phyloP scores from a whole-genome alignment of 2,888 invertebrate species.

The Tortricodes alternella region DNA sequence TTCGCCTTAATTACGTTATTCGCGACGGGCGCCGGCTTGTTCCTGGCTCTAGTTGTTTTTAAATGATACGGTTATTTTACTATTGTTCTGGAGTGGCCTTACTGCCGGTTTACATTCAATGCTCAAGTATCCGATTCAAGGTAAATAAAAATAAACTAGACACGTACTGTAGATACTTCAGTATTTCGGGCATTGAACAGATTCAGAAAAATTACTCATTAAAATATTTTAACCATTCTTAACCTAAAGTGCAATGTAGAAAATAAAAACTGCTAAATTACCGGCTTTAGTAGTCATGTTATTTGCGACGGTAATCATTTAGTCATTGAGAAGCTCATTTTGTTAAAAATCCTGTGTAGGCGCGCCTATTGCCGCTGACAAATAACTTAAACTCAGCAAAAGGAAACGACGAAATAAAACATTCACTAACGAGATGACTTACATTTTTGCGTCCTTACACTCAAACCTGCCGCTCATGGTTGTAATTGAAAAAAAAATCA shows the following conservation, averaged over 20 bases:
- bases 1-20: constrained; percentile 83
- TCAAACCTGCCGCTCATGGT: constrained; percentile 70
- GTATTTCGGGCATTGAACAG: no score
- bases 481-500: constrained; percentile 81
- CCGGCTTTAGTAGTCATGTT: background rate
- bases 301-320: background rate
- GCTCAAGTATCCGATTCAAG: no score
- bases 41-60: constrained; percentile 39
- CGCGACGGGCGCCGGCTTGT: constrained; percentile 57
- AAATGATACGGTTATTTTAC: constrained; percentile 26
- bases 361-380: constrained; percentile 57
- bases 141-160: no score
- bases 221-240: no score
- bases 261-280: background rate
- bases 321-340: constrained; percentile 22
- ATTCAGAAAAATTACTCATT: no score
- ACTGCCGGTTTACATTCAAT: background rate
- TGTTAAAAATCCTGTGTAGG: constrained; percentile 38
- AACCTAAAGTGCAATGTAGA: no score
- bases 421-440: constrained; percentile 78
- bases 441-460: constrained; percentile 62
- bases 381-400: constrained; percentile 46
- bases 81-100: constrained; percentile 5
- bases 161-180: no score
- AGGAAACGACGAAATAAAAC: constrained; percentile 63